Evolutionary conservation across 2,888 invertebrate genomes (phyloP).

Genomic region (Micropterix aruncella): DNA sequence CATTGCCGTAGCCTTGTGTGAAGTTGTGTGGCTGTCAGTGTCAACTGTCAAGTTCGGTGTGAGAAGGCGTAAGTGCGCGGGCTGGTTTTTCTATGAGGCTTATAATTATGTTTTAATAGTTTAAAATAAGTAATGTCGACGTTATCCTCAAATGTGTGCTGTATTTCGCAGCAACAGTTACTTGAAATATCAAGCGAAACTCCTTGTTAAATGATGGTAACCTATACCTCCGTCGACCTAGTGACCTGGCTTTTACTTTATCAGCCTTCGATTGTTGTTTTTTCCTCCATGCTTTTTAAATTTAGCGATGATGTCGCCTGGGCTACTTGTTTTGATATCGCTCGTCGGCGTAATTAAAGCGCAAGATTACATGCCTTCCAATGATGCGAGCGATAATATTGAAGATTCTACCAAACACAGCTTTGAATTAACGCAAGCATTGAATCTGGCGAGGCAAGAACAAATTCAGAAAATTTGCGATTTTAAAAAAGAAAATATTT

Average conservation of each 20-base stretch:
- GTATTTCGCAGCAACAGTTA: too few relatives aligned
- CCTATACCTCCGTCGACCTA: not conserved
- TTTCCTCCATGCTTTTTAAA: not conserved
- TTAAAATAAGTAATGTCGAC: too few relatives aligned
- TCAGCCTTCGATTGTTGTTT: not conserved
- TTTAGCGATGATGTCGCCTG: not conserved
- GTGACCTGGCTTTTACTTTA: not conserved
- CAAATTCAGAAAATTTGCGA: slow-evolving; percentile 46
- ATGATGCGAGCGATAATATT: not conserved
- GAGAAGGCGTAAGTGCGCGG: too few relatives aligned
- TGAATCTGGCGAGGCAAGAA: slow-evolving; percentile 48
- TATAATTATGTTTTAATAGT: too few relatives aligned
- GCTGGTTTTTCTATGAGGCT: too few relatives aligned
- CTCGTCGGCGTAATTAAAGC: not conserved
- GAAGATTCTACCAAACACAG: slow-evolving; percentile 29
- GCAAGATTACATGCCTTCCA: not conserved
- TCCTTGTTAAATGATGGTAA: too few relatives aligned
- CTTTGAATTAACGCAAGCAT: slow-evolving; percentile 44
- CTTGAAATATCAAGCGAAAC: too few relatives aligned
- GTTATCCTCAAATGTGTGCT: too few relatives aligned
- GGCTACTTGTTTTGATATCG: not conserved
- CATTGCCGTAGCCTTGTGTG: too few relatives aligned
- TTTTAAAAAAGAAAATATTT: slow-evolving; percentile 27
- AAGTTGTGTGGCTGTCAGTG: too few relatives aligned
- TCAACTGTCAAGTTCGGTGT: too few relatives aligned